Conservation (phyloP, 2,113 vertebrate species). For the Sebastes schlegelii region DNA sequence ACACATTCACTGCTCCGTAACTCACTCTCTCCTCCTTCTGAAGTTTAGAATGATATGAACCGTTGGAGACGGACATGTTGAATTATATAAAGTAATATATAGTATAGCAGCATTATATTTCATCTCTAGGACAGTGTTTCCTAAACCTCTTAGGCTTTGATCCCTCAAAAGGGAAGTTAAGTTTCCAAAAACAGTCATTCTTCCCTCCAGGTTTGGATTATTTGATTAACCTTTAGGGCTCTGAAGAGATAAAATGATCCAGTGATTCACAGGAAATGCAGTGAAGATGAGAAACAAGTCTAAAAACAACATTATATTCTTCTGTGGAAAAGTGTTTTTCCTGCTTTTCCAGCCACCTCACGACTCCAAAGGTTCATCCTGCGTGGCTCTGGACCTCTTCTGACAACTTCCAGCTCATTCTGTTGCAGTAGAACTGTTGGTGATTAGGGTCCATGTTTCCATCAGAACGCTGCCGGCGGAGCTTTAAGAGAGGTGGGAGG, state of each 20-base stretch:
- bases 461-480: not conserved
- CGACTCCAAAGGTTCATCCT: not conserved
- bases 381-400: not conserved
- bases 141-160: too few species aligned
- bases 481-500: slow-evolving; percentile 12
- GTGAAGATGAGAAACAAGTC: not conserved
- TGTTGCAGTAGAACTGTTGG: not conserved
- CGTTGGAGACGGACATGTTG: too few species aligned
- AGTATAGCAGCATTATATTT: too few species aligned
- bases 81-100: too few species aligned
- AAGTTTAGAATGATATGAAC: not conserved
- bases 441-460: not conserved
- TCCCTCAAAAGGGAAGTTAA: too few species aligned
- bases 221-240: not conserved
- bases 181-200: not conserved
- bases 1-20: not conserved
- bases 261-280: not conserved
- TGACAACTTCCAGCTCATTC: not conserved
- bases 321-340: not conserved
- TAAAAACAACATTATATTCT: not conserved
- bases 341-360: not conserved
- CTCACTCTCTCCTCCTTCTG: not conserved
- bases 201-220: not conserved
- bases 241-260: not conserved
- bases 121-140: too few species aligned